Evolutionary conservation across 2,113 vertebrate species (phyloP).

Genomic region (Triplophysa tibetana): DNA sequence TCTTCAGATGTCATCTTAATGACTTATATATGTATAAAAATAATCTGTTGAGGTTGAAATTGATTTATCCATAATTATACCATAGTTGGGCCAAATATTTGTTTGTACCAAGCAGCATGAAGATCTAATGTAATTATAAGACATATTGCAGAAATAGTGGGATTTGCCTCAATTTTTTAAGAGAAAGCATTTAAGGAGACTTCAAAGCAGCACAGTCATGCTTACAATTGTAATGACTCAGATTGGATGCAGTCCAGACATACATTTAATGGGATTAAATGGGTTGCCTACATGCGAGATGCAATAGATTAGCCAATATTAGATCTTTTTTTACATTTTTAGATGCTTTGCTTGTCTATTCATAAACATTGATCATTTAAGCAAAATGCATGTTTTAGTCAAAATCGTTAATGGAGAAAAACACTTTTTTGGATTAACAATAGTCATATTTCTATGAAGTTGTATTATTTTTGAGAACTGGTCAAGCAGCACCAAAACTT

Average conservation of each 20-base stretch:
- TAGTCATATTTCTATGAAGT: too few relatives aligned
- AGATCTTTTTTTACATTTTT: too few relatives aligned
- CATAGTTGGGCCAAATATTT: not conserved
- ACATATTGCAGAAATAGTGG: not conserved
- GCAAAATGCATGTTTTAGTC: too few relatives aligned
- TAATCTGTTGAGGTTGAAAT: not conserved
- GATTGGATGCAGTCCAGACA: not conserved
- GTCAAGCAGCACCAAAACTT: too few relatives aligned
- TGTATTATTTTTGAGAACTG: too few relatives aligned
- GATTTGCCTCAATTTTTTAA: not conserved
- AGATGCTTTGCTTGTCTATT: too few relatives aligned
- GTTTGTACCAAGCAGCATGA: not conserved
- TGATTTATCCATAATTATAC: not conserved
- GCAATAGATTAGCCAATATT: not conserved
- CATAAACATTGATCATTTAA: too few relatives aligned
- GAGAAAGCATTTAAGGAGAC: not conserved
- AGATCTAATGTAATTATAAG: not conserved
- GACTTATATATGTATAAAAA: slow-evolving; percentile 13
- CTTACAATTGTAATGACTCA: not conserved
- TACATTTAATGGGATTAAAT: not conserved
- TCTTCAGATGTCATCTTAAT: slow-evolving; percentile 4
- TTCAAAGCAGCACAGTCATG: not conserved
- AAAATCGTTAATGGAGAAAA: too few relatives aligned
- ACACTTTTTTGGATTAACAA: too few relatives aligned
- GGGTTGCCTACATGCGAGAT: not conserved